Evolutionary conservation across 64 coral and sea anemone species (phyloP).

Genomic region (Trachythela sp.): DNA sequence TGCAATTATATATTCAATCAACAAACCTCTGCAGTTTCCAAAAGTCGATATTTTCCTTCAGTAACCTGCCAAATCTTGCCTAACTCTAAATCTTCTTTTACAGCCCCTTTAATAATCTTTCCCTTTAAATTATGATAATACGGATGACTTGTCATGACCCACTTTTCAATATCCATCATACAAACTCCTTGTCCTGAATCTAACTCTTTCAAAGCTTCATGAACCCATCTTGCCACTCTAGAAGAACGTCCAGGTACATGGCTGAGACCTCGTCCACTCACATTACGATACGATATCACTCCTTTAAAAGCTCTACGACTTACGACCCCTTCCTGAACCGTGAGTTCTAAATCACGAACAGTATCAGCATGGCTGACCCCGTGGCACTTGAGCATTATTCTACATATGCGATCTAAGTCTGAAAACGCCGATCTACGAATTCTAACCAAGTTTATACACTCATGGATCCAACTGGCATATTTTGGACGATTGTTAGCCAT

Average conservation of each 20-base stretch:
- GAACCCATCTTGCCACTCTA: slow-evolving; percentile 3
- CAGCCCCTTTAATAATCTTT: slow-evolving; percentile 15
- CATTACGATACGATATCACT: slow-evolving; percentile 18
- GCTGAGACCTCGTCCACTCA: not conserved
- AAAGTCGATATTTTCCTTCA: slow-evolving; percentile 75
- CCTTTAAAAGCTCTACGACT: slow-evolving; percentile 24
- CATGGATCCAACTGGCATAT: slow-evolving; percentile 7
- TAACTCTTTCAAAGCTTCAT: slow-evolving; percentile 3
- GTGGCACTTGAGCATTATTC: slow-evolving; percentile 3
- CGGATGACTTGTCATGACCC: not conserved
- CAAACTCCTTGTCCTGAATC: not conserved
- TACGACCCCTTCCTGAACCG: slow-evolving; percentile 4
- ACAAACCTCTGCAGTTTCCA: slow-evolving; percentile 89
- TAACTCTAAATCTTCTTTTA: slow-evolving; percentile 77
- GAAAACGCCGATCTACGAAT: slow-evolving; percentile 20
- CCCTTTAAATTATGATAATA: slow-evolving; percentile 26
- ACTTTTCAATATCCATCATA: not conserved
- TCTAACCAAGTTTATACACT: slow-evolving; percentile 18
- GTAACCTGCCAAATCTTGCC: slow-evolving; percentile 73
- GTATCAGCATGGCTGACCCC: slow-evolving; percentile 1
- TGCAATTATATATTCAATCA: too few relatives aligned
- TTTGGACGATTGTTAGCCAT: not conserved
- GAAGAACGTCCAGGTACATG: not conserved
- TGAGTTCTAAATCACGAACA: not conserved
- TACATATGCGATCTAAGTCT: slow-evolving; percentile 8